Evolutionary conservation across 2,113 vertebrate species (phyloP).

Genomic region (Varanus salvator): DNA sequence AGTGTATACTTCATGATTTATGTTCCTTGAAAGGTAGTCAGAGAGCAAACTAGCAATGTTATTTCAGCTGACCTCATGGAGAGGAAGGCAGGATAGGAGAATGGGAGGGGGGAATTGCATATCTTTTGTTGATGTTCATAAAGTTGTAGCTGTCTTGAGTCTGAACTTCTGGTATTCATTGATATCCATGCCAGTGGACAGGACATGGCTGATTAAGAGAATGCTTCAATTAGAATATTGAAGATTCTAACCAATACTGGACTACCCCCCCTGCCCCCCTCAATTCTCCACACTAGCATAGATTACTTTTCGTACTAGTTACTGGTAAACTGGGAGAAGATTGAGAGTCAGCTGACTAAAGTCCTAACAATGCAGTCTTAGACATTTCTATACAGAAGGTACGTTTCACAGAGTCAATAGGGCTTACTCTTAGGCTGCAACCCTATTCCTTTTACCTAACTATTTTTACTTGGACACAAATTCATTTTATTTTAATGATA

Average conservation of each 20-base stretch:
- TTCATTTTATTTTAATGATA: neutral
- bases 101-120: neutral
- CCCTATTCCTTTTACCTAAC: no score
- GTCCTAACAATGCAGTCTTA: no score
- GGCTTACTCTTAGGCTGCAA: no score
- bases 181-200: neutral
- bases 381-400: no score
- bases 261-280: neutral
- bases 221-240: neutral
- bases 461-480: neutral
- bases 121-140: constrained; percentile 27
- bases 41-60: constrained; percentile 23
- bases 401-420: no score
- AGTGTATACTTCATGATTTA: constrained; percentile 64
- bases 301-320: neutral
- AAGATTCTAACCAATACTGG: neutral
- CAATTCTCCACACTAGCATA: neutral
- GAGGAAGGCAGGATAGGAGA: neutral
- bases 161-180: constrained; percentile 14
- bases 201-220: constrained; percentile 4
- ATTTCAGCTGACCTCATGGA: constrained; percentile 38
- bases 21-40: constrained; percentile 61
- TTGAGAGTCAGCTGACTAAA: neutral
- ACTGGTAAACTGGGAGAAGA: neutral
- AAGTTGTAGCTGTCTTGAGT: constrained; percentile 1